A percentile compares a stretch with the other conserved stretches of the same genome.
phyloP scores from a whole-genome alignment of 2,113 vertebrate species.

The Jacana jacana region DNA sequence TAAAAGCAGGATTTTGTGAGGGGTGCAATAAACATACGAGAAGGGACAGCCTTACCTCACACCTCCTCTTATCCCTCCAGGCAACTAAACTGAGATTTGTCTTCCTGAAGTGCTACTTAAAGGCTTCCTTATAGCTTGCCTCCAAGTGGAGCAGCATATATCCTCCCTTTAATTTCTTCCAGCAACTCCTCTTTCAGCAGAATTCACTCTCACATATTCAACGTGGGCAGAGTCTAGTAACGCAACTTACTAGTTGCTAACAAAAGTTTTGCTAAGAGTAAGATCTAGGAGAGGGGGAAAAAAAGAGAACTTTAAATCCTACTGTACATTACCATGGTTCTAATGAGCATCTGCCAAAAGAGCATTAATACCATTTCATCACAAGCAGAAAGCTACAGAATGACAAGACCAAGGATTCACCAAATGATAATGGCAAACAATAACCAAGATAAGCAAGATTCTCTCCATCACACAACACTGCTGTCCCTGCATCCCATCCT shows the following conservation, averaged over 20 bases:
- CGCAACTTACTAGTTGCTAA: neutral
- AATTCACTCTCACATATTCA: neutral
- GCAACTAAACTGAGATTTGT: neutral
- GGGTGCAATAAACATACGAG: neutral
- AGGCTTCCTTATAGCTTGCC: neutral
- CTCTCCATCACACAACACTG: neutral
- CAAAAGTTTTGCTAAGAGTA: neutral
- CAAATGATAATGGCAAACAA: neutral
- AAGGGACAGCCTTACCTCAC: neutral
- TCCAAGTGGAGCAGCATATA: neutral
- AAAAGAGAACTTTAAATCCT: neutral
- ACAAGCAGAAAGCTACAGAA: neutral
- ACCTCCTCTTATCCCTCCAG: neutral
- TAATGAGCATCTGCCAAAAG: neutral
- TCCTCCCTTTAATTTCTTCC: neutral
- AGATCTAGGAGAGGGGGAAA: neutral
- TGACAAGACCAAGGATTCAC: neutral
- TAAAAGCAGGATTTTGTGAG: neutral
- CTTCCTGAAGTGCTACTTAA: neutral
- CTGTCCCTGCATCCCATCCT: neutral
- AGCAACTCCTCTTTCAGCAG: neutral
- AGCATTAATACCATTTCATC: neutral
- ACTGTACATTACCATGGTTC: neutral
- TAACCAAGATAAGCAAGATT: fast-evolving
- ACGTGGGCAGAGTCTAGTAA: neutral